These are phyloP conservation scores for Hypocryptadius cinnamomeus DNA, from an alignment of 2,113 vertebrate genomes.

Conservation along the genomic window DNA sequence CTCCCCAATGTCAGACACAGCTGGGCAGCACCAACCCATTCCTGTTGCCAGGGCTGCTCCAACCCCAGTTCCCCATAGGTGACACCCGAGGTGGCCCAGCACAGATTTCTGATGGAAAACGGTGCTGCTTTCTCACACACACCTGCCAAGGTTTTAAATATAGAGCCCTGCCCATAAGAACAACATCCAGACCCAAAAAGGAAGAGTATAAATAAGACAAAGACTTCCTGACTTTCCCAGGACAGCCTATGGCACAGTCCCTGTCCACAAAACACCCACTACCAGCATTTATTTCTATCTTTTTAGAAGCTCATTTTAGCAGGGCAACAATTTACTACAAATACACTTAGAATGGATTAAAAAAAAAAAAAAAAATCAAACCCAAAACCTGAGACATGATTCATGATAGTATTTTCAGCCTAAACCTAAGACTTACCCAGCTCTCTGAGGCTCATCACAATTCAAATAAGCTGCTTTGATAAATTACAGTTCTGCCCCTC, in stretches of 20 bases:
- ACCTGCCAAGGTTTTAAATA: background rate
- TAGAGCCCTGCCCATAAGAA: fast-evolving
- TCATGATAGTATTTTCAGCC: background rate
- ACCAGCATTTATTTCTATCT: background rate
- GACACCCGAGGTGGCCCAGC: background rate
- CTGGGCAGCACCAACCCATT: fast-evolving
- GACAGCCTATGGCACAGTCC: background rate
- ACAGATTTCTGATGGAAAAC: background rate
- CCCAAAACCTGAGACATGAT: background rate
- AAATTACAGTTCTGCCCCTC: background rate
- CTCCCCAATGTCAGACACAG: fast-evolving
- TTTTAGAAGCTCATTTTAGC: background rate
- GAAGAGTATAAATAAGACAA: background rate
- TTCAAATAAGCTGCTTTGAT: background rate
- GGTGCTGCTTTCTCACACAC: background rate
- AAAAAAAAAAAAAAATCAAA: background rate
- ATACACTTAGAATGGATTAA: background rate
- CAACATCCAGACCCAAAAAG: background rate
- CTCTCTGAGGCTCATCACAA: background rate
- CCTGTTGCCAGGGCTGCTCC: background rate
- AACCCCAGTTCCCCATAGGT: fast-evolving
- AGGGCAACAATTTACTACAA: background rate
- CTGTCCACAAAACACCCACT: background rate
- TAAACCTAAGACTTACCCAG: background rate
- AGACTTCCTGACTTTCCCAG: background rate